These are phyloP conservation scores for Corvus hawaiiensis DNA, from an alignment of 2,113 vertebrate species.

Conservation along the genomic window DNA sequence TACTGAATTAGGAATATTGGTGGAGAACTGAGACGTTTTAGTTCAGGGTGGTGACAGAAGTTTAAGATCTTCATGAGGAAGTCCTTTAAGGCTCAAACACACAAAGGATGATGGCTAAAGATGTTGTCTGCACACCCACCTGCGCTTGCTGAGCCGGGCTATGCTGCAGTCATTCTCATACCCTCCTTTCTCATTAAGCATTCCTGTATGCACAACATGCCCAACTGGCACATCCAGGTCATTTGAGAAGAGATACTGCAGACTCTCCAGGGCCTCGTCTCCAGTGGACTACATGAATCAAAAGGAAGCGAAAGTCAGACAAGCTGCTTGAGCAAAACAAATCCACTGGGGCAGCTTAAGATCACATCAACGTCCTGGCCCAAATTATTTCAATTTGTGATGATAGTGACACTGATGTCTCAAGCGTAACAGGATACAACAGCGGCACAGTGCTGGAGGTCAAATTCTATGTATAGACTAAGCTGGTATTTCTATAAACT, in stretches of 20 bases:
- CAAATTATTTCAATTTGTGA: background rate
- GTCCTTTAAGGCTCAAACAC: background rate
- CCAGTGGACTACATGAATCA: slow-evolving; percentile 76
- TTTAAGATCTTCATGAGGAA: background rate
- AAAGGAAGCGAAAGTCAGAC: background rate
- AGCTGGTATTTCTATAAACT: background rate
- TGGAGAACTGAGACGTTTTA: background rate
- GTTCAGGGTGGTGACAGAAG: background rate
- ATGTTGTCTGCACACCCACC: slow-evolving; percentile 54
- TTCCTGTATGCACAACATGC: slow-evolving; percentile 95
- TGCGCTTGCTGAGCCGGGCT: slow-evolving; percentile 90
- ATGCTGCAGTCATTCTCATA: slow-evolving; percentile 98
- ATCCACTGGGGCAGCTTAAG: background rate
- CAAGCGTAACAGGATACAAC: fast-evolving
- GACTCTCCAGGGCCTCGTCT: slow-evolving; percentile 84
- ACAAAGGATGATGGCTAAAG: background rate
- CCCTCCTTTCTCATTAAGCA: slow-evolving; percentile 92
- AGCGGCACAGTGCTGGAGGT: background rate
- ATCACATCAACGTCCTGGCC: background rate
- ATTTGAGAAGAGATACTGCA: slow-evolving; percentile 92
- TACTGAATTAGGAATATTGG: background rate
- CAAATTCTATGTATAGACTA: background rate
- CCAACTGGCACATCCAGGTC: slow-evolving; percentile 95
- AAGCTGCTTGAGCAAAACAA: background rate
- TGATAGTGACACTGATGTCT: background rate